Conservation (phyloP, 1,140 invertebrate genomes). For the Drosophila trapezifrons region DNA sequence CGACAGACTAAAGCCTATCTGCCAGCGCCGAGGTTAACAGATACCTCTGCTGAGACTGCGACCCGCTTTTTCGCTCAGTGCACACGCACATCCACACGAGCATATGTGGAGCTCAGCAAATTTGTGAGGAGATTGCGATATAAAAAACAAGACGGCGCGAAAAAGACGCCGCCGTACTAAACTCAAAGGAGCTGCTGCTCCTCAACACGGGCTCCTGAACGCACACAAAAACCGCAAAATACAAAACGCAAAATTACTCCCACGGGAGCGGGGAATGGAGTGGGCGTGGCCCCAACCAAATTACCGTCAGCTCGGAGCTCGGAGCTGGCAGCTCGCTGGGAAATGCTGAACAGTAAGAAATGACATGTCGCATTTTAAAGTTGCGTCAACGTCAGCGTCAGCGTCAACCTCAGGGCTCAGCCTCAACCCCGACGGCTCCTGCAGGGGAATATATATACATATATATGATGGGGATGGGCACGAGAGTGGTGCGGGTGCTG, state of each 20-base stretch:
- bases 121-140: conserved; percentile 67
- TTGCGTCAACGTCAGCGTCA: conserved; percentile 52
- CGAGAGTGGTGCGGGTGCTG: neutral
- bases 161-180: conserved; percentile 30
- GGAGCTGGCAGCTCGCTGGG: neutral
- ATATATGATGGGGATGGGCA: neutral
- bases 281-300: conserved; percentile 39
- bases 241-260: conserved; percentile 81
- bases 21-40: conserved; percentile 17
- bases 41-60: neutral
- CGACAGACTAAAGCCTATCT: conserved; percentile 30
- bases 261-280: conserved; percentile 41
- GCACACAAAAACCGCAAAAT: conserved; percentile 72
- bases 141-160: conserved; percentile 56
- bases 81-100: conserved; percentile 4
- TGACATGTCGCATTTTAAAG: conserved; percentile 74
- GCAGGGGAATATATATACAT: neutral
- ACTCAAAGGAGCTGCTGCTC: conserved; percentile 23
- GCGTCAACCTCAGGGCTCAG: conserved; percentile 35
- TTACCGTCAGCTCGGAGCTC: conserved; percentile 2
- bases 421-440: neutral
- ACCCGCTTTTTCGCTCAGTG: conserved; percentile 38
- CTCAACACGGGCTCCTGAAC: conserved; percentile 19
- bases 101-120: conserved; percentile 45
- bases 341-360: conserved; percentile 58